These are phyloP conservation scores for Tipula confusa DNA, from an alignment of 2,888 invertebrate genomes.

Conservation along the genomic window DNA sequence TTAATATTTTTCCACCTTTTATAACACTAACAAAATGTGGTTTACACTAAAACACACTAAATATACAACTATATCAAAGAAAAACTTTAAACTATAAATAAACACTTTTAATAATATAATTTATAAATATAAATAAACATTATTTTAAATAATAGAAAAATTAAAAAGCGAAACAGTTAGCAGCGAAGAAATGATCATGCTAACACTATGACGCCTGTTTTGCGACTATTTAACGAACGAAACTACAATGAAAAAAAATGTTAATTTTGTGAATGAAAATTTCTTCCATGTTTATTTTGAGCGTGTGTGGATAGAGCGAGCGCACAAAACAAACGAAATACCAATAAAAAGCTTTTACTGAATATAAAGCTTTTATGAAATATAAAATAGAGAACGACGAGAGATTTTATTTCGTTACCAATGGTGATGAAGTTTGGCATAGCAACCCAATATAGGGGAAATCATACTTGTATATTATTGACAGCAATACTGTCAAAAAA, in stretches of 20 bases:
- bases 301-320: background rate
- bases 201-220: conserved; percentile 29
- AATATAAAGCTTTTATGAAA: background rate
- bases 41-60: background rate
- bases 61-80: background rate
- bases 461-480: background rate
- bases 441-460: background rate
- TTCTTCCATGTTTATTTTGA: conserved; percentile 1
- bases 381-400: background rate
- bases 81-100: background rate
- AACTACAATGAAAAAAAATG: background rate
- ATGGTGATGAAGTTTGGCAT: background rate
- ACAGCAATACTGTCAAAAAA: too few relatives aligned
- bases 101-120: background rate
- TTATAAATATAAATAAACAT: background rate
- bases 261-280: conserved; percentile 5
- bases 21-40: background rate
- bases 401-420: background rate
- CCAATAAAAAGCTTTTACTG: background rate
- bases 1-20: background rate
- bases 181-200: conserved; percentile 8
- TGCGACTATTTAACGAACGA: conserved; percentile 12
- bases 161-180: conserved; percentile 25
- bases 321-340: background rate
- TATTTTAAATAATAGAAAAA: background rate